A percentile compares a stretch with the other conserved stretches of the same genome.
Conservation (phyloP, 2,888 invertebrate species). For the Frankliniella fusca region DNA sequence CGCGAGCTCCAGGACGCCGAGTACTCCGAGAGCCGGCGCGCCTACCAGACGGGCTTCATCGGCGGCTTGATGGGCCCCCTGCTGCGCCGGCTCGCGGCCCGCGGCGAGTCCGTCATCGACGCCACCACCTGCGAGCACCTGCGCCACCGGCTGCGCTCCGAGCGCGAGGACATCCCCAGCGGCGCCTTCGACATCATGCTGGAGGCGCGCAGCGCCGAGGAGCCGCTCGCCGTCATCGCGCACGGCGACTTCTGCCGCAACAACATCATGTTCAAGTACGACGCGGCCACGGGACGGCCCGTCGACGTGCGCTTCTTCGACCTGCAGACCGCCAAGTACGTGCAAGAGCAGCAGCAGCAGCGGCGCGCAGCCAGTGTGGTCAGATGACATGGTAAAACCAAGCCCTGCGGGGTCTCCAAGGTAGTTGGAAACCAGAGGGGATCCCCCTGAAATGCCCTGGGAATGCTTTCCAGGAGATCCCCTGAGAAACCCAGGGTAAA, state of each 20-base stretch:
- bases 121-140: constrained; percentile 38
- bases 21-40: constrained; percentile 19
- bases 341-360: background rate
- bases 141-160: constrained; percentile 35
- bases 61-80: constrained; percentile 37
- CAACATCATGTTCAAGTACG: constrained; percentile 46
- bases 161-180: constrained; percentile 38
- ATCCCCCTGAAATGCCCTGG: too few relatives aligned
- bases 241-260: constrained; percentile 49
- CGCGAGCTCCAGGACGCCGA: constrained; percentile 22
- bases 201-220: constrained; percentile 36
- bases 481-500: too few relatives aligned
- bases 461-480: too few relatives aligned
- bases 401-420: too few relatives aligned
- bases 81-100: constrained; percentile 38
- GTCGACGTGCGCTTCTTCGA: constrained; percentile 45
- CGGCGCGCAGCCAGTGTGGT: too few relatives aligned
- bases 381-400: too few relatives aligned
- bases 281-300: constrained; percentile 41
- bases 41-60: background rate
- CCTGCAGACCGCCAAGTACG: constrained; percentile 42
- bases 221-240: constrained; percentile 43
- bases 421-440: too few relatives aligned
- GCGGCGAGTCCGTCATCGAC: constrained; percentile 41
- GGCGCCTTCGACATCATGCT: constrained; percentile 41